Conservation (phyloP, 2,888 invertebrate species). For the Spilosoma lubricipeda region DNA sequence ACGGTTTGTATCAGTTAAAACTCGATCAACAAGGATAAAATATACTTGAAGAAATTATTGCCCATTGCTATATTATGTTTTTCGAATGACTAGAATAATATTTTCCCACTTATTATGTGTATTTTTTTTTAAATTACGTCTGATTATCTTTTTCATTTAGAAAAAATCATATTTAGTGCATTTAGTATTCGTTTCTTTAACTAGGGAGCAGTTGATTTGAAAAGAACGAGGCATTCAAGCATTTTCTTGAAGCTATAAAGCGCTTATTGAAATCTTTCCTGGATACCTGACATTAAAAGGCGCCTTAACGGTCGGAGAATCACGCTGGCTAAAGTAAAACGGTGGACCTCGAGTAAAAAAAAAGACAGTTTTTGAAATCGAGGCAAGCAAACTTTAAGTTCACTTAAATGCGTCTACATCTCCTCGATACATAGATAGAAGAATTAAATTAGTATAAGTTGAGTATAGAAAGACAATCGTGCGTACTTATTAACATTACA, state of each 20-base stretch:
- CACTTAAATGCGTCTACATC: slow-evolving; percentile 36
- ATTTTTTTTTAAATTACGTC: neutral
- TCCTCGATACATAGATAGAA: neutral
- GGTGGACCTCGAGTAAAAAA: slow-evolving; percentile 31
- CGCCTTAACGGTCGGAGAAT: slow-evolving; percentile 43
- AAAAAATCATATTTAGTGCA: neutral
- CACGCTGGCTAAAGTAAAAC: slow-evolving; percentile 29
- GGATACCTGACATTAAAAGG: slow-evolving; percentile 41
- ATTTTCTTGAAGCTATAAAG: slow-evolving; percentile 50
- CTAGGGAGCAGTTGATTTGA: neutral
- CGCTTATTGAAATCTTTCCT: slow-evolving; percentile 57
- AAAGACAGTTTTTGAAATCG: slow-evolving; percentile 45
- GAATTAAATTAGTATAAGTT: slow-evolving; percentile 1
- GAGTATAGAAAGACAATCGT: neutral
- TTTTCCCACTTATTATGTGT: neutral
- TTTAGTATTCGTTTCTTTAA: neutral
- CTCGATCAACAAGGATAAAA: neutral
- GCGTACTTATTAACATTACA: slow-evolving; percentile 16
- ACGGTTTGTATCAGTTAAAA: neutral
- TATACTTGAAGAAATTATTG: neutral
- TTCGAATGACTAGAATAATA: neutral
- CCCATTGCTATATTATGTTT: neutral
- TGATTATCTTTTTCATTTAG: neutral
- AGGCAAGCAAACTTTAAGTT: slow-evolving; percentile 39
- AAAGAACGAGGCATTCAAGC: slow-evolving; percentile 29